Percentiles rank a stretch among this genome's conserved stretches.
Conservation (phyloP, 2,113 vertebrate species). For the Notarius lentiginosus region DNA sequence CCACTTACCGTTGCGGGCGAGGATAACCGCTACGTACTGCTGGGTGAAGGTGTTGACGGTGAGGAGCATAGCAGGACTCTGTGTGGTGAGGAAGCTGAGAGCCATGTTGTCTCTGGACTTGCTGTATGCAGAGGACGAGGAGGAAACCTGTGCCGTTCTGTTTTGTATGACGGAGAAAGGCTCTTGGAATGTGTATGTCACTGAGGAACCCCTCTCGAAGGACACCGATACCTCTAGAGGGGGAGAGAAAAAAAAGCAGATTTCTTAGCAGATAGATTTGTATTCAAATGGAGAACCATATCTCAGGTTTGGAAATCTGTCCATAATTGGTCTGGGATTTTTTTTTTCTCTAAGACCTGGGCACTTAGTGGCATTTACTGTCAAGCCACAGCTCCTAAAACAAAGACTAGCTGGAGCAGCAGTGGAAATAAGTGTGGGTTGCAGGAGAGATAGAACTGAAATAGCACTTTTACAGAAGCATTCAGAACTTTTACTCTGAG, state of each 20-base stretch:
- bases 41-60: slow-evolving; percentile 85
- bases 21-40: slow-evolving; percentile 85
- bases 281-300: background rate
- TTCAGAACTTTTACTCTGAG: background rate
- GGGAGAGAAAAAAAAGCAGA: background rate
- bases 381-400: background rate
- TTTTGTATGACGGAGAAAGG: slow-evolving; percentile 93
- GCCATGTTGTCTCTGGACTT: slow-evolving; percentile 83
- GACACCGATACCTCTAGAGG: slow-evolving; percentile 89
- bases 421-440: background rate
- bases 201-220: slow-evolving; percentile 85
- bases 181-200: slow-evolving; percentile 92
- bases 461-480: background rate
- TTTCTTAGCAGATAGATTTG: background rate
- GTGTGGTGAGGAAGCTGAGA: slow-evolving; percentile 86
- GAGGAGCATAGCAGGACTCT: slow-evolving; percentile 85
- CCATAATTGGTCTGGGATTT: background rate
- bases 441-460: background rate
- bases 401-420: background rate
- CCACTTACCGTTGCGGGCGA: slow-evolving; percentile 84
- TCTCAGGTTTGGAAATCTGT: background rate
- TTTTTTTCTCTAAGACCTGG: background rate
- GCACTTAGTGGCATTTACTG: background rate
- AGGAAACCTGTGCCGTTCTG: slow-evolving; percentile 77
- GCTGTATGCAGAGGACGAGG: slow-evolving; percentile 77